Percentiles rank a stretch among this genome's conserved stretches.
These are phyloP conservation scores for Craniophora ligustri DNA, from an alignment of 2,888 invertebrate genomes.

Conservation along the genomic window DNA sequence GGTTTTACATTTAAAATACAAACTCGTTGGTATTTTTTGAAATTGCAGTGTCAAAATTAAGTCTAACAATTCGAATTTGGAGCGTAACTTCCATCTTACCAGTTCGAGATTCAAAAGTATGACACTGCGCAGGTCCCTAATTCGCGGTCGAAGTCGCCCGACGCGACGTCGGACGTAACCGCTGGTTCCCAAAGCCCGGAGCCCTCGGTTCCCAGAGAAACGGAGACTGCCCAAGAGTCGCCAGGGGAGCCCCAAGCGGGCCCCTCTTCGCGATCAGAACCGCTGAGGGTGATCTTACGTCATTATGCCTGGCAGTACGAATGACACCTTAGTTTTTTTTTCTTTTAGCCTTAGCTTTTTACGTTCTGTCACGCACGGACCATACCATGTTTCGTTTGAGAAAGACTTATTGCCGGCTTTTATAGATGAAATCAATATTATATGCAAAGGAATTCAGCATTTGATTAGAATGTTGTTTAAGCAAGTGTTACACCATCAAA, in stretches of 20 bases:
- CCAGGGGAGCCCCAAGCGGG: conserved; percentile 76
- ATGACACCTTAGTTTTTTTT: conserved; percentile 85
- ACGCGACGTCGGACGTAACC: conserved; percentile 65
- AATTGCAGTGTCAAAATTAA: conserved; percentile 4
- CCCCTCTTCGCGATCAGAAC: conserved; percentile 73
- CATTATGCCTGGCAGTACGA: conserved; percentile 88
- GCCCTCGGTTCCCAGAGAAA: conserved; percentile 53
- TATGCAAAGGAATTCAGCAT: conserved; percentile 86
- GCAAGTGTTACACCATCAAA: conserved; percentile 52
- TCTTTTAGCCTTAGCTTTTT: conserved; percentile 81
- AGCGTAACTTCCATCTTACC: conserved; percentile 38
- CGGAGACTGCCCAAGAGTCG: conserved; percentile 47
- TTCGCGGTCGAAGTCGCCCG: conserved; percentile 74
- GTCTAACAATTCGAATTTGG: conserved; percentile 7
- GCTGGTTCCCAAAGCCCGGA: conserved; percentile 65
- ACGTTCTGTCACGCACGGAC: conserved; percentile 77
- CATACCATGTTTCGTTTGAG: conserved; percentile 62
- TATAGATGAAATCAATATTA: conserved; percentile 54
- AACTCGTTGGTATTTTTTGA: not conserved
- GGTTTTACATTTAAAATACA: conserved; percentile 1
- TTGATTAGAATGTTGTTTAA: conserved; percentile 70
- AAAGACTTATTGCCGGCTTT: conserved; percentile 69
- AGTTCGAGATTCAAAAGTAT: conserved; percentile 45
- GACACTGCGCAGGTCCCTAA: conserved; percentile 72
- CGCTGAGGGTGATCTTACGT: conserved; percentile 85